Base-by-base conservation (phyloP, 2,888 invertebrate genomes). In the Elysia crispata region DNA sequence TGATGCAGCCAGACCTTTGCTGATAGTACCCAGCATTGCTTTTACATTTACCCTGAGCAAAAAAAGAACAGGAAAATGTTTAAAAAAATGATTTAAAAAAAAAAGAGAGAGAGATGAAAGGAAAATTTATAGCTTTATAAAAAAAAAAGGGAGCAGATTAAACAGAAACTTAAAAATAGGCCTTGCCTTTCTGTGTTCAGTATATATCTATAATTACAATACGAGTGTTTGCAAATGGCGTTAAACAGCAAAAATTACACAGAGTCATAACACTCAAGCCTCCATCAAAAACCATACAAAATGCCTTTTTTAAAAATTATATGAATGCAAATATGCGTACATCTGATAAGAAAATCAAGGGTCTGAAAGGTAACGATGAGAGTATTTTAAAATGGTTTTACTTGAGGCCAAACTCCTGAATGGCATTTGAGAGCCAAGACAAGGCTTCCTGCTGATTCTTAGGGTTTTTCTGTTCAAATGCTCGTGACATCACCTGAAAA, bases 391-490 rank as follows among this genome's bases (percentile, higher is more conserved):
- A 60, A 60, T 23, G 60, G 23, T 60, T 90, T 94, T 91, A 96
- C 95, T 94, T 93, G 88, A 97, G 95, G 1, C 98, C 97, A 93
- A 97, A 98, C 90, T 97, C 97, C 88, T 95, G 94, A 6, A 98
- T 94, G 0, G 97, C 95, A 62, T 92, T 94, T 0, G 95, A 93
- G 82, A 97, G 93, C 97, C 97, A 98, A 80, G 94, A 94, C 77
- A 97, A 93, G 79, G 96, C 94, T 92, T 97, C 97, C 0, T 96
- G 95, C 89, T 97, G 96, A 62, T 97, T 96, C 92, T 97, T 97
- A 0, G 97, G 97, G 89, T 96, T 97, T 92, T 97, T 97, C 92
- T 97, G 97, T 54, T 90, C 95, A 92, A 97, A 96, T 0, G 96
- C 96, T 90, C 94, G 95, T 1, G 94, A 94, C 31, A 97, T 92